Evolutionary conservation across 2,797 vertebrate genomes (phyloP), one percentile per base, ranked within the genome.

Genomic region (Avahi laniger): DNA sequence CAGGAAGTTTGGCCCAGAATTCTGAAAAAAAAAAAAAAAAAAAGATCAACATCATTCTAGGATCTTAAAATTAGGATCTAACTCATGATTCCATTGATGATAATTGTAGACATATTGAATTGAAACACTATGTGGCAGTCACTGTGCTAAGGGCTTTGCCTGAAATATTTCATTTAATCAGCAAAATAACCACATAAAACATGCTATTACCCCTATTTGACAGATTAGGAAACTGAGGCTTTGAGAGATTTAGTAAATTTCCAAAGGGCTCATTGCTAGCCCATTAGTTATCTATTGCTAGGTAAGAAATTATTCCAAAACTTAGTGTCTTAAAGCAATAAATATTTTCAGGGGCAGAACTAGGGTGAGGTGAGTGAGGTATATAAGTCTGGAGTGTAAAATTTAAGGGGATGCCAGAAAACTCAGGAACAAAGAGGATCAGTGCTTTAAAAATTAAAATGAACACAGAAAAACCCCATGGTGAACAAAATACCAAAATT

Each of bases 121-220:
- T 65, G 28, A 96, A 96, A 80, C 17, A 12, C 38, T 82, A 12
- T 9, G 20, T 70, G 43, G 61, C 13, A 57, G 57, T 70, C 73
- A 85, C 13, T 43, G 20, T 65, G 33, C 50, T 92, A 85, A 94
- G 26, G 41, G 46, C 5, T 91, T 87, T 87, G 17, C 48, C 65
- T 41, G 35, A 88, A 88, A 82, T 84, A 69, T 76, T 94, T 93
- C 14, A 28, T 69, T 73, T 93, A 82, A 82, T 75, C 85, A 91
- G 90, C 57, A 86, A 90, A 92, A 88, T 81, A 92, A 92, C 28
- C 61, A 67, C 24, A 10, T 20, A 35, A 88, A 93, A 88, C 33
- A 69, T 33, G 30, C 43, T 38, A 30, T 83, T 65, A 65, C 80
- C 7, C 22, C 9, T 63, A 28, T 88, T 69, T 90, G 26, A 63